Base-by-base conservation (phyloP, 2,113 vertebrate genomes). In the Cnemophilus loriae region DNA sequence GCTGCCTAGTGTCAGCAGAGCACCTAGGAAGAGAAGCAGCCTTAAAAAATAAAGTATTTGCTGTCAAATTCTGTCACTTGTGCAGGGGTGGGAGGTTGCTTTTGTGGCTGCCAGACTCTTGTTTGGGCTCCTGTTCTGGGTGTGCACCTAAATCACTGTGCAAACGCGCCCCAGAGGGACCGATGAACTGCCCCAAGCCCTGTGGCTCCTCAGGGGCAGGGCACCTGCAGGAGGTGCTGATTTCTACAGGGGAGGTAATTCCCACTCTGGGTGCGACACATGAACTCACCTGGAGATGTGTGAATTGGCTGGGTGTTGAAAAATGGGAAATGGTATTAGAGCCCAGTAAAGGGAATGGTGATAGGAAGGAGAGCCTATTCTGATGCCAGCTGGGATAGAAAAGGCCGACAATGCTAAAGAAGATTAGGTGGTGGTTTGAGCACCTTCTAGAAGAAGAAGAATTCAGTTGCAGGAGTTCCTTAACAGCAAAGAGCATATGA, bases 121-220 rank as follows among this genome's bases (percentile, higher is more conserved):
- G 4, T 64, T 39, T 64, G 49, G 18, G 44, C 21, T 80, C 11
- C 27, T 49, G 8, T 23, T 85, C 16, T 71, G 27, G 5, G 7
- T 4, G 11, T 49, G 23, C 24, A 12, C 32, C 18, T 53, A 16
- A 49, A 39, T 24, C 33, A 16, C 19, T 37, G 41, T 50, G 46
- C 42, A 65, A 26, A 61, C 0, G 0, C n/a, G 13, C 5, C 55
- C 33, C 3, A 5, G 56, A 65, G 20, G 22, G 23, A 26, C 7
- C 3, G 3, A 15, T 4, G 33, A 44, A 46, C 22, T 61, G 12
- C 19, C n/a, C 50, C 42, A 44, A 63, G 10, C 22, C 35, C n/a
- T 61, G 39, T 4, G 63, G 26, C n/a, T 49, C 11, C 47, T 33
- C 17, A 44, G 23, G 44, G 53, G 2, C 6, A 13, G 33, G 16